A percentile compares a stretch with the other conserved stretches of the same genome.
These are phyloP conservation scores for Malacoraja senta DNA, from an alignment of 2,797 vertebrate genomes.

Conservation along the genomic window DNA sequence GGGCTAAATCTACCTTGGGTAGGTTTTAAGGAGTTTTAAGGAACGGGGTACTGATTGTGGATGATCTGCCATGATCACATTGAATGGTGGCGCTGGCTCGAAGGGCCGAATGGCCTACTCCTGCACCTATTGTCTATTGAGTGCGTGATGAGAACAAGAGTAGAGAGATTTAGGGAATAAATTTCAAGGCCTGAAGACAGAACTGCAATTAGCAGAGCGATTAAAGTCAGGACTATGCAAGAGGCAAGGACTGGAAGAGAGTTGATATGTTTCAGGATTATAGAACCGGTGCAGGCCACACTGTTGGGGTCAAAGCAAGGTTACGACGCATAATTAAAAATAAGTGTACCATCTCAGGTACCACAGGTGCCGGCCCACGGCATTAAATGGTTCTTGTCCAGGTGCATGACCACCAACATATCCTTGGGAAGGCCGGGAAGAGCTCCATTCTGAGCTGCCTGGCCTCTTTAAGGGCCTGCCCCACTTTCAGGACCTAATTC, in stretches of 20 bases:
- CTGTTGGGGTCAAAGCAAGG: background rate
- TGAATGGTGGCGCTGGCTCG: no score
- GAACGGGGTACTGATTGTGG: no score
- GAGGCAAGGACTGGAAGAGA: background rate
- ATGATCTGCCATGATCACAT: no score
- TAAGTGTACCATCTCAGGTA: background rate
- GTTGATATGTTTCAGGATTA: no score
- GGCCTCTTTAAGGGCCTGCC: no score
- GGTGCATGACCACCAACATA: background rate
- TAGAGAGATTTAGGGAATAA: background rate
- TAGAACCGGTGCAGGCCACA: background rate
- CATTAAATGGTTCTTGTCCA: background rate
- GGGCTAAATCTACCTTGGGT: background rate
- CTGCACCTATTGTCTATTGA: no score
- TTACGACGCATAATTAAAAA: no score
- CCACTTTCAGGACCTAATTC: no score
- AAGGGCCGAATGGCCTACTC: no score
- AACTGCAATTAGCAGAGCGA: background rate
- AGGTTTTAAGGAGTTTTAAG: background rate
- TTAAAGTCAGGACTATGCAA: background rate
- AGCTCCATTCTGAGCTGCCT: no score
- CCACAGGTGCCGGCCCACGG: no score
- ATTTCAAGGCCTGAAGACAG: background rate
- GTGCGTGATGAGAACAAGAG: background rate
- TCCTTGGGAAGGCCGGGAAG: no score